phyloP scores from a whole-genome alignment of 2,797 vertebrate genomes.

The Gambelia wislizenii region DNA sequence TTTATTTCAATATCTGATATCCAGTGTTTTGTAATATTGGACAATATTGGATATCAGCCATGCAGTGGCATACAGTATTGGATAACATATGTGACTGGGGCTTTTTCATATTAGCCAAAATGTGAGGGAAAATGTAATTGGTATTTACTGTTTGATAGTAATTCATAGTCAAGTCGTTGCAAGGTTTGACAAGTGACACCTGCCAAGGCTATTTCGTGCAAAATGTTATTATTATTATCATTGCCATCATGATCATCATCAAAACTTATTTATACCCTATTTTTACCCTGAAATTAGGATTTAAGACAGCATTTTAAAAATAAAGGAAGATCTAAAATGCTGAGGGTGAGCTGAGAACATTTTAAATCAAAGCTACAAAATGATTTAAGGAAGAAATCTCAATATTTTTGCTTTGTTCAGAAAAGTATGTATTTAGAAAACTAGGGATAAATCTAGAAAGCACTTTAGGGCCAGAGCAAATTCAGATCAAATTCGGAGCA shows the following conservation, averaged over 20 bases:
- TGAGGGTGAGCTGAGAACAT: background rate
- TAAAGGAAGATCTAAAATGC: background rate
- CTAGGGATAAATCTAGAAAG: background rate
- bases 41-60: no score
- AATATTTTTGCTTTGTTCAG: background rate
- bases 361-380: background rate
- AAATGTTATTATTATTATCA: no score
- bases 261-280: no score
- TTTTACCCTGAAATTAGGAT: no score
- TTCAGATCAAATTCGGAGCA: background rate
- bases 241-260: no score
- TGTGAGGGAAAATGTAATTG: no score
- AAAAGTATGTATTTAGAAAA: background rate
- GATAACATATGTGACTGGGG: background rate
- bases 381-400: background rate
- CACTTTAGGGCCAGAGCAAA: background rate
- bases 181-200: background rate
- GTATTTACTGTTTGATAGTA: background rate
- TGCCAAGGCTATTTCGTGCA: no score
- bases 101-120: no score
- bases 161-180: background rate
- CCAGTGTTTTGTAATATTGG: background rate
- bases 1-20: background rate
- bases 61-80: background rate
- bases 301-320: background rate